These are phyloP conservation scores for Brachyhypopomus gauderio DNA, from an alignment of 2,113 vertebrate genomes.

Conservation along the genomic window DNA sequence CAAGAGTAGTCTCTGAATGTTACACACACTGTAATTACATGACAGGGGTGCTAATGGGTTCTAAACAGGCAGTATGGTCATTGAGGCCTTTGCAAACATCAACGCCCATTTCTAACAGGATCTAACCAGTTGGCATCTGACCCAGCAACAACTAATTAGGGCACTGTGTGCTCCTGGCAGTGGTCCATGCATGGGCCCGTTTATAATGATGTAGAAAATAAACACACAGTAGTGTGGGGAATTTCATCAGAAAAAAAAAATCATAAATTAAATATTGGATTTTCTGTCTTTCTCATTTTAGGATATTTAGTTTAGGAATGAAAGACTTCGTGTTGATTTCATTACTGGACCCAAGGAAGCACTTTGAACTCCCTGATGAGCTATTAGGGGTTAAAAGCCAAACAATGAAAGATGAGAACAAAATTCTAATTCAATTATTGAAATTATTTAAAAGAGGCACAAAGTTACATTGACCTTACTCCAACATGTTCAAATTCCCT, in stretches of 20 bases:
- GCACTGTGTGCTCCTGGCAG: not conserved
- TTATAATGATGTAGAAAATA: no score
- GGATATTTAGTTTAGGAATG: no score
- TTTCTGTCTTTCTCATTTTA: not conserved
- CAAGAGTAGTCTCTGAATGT: not conserved
- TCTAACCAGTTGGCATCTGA: not conserved
- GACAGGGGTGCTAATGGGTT: conserved; percentile 31
- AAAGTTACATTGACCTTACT: conserved; percentile 24
- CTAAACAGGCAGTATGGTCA: not conserved
- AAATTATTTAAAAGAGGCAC: conserved; percentile 10
- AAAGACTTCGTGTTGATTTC: not conserved
- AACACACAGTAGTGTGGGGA: no score
- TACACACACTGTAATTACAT: conserved; percentile 5
- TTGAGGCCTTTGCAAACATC: conserved; percentile 8
- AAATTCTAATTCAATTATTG: conserved; percentile 1
- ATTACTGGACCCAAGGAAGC: not conserved
- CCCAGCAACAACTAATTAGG: not conserved
- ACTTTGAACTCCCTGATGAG: not conserved
- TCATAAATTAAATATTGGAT: no score
- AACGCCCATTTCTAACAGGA: not conserved
- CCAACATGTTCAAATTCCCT: conserved; percentile 19
- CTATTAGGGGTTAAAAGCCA: conserved; percentile 1
- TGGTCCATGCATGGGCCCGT: no score
- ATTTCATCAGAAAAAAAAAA: no score
- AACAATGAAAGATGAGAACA: conserved; percentile 20